Percentiles rank a stretch among this genome's conserved stretches.
Conservation (phyloP, 2,797 vertebrate species). For the Oreochromis grahami region DNA sequence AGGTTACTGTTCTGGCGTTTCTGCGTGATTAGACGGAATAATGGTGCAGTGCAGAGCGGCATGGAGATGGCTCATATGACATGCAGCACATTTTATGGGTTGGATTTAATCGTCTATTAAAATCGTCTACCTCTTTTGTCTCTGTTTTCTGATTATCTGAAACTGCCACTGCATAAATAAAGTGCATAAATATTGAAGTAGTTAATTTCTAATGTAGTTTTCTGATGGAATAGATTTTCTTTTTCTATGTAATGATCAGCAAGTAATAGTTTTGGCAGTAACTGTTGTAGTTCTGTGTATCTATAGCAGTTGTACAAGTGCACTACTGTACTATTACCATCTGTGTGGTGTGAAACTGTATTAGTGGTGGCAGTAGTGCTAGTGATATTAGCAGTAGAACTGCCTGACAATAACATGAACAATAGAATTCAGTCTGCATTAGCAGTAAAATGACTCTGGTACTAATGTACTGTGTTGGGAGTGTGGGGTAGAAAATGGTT, state of each 20-base stretch:
- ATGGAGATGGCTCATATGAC: background rate
- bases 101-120: conserved; percentile 11
- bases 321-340: background rate
- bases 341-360: background rate
- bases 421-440: background rate
- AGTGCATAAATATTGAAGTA: background rate
- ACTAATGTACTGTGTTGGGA: background rate
- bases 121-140: background rate
- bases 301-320: background rate
- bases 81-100: background rate
- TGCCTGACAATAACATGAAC: background rate
- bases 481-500: background rate
- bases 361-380: background rate
- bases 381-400: background rate
- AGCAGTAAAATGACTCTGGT: background rate
- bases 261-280: background rate
- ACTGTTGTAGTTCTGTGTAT: background rate
- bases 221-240: background rate
- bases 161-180: background rate
- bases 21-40: background rate
- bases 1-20: background rate
- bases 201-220: background rate
- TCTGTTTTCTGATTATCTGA: background rate
- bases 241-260: background rate
- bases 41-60: background rate